phyloP scores from a whole-genome alignment of 2,113 vertebrate genomes.

The Hystrix cristata region DNA sequence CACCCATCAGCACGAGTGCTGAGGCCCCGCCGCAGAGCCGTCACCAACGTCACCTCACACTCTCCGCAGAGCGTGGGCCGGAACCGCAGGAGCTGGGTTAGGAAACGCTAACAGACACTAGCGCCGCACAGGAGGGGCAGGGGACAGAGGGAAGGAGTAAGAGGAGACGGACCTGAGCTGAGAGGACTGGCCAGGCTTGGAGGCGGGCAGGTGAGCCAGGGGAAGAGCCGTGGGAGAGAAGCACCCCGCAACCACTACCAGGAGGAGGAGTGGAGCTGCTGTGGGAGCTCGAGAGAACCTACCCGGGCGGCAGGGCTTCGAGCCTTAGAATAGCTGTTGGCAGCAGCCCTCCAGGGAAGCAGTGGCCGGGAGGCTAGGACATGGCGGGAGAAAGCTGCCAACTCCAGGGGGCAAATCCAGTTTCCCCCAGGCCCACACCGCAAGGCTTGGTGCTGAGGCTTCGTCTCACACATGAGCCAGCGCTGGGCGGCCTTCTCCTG shows the following conservation, averaged over 20 bases:
- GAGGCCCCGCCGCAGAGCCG: not conserved
- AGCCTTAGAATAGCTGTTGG: conserved; percentile 48
- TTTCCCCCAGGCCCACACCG: not conserved
- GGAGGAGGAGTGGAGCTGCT: not conserved
- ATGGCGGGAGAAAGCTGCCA: not conserved
- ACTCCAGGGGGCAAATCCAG: not conserved
- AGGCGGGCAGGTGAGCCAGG: not conserved
- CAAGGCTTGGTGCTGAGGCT: not conserved
- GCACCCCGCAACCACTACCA: not conserved
- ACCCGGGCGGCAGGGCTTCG: not conserved
- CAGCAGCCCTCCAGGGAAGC: not conserved
- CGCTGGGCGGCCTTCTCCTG: not conserved
- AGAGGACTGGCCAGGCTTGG: not conserved
- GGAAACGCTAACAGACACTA: not conserved
- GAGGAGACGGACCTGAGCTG: not conserved
- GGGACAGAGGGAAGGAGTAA: not conserved
- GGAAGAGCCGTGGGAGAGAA: not conserved
- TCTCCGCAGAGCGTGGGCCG: not conserved
- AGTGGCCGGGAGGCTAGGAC: not conserved
- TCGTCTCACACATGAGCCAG: not conserved
- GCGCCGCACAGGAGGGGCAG: not conserved
- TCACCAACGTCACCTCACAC: not conserved
- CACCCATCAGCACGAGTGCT: no score
- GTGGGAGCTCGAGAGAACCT: not conserved
- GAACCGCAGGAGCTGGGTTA: rapidly evolving